Base-by-base conservation (phyloP, 2,113 vertebrate genomes). In the Hemiscyllium ocellatum region DNA sequence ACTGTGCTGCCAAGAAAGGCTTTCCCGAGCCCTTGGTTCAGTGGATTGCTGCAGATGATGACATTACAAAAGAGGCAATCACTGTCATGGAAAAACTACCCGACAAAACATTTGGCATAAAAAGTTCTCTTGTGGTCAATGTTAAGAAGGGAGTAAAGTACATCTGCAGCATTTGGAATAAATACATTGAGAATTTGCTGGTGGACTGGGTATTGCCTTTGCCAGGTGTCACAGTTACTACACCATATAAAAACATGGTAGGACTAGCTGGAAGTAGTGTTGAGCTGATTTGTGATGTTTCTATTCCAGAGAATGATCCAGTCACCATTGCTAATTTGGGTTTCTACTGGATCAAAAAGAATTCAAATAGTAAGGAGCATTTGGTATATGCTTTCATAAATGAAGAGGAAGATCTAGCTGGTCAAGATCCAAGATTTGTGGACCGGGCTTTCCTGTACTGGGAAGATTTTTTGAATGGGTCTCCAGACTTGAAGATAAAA, bases 121-220 rank as follows among this genome's bases (percentile, higher is more conserved):
- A 52, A 72, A 95, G 68, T 95, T 95, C 94, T 72, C 2, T 95
- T 50, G 47, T 72, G 42, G 24, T 95, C 42, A 72, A 13, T 17
- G 94, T 33, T 69, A 70, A 72, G 69, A 95, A 50, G 69, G 94
- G 94, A 52, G 69, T 72, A 72, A 95, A 66, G 47, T 95, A 95
- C 12, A 50, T 50, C 12, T 95, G 94, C 47, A 95, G 94, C 69
- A 72, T 95, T 70, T 95, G 94, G 94, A 95, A 95, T 52, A 72
- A 95, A 26, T 47, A 95, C 69, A 95, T 95, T 52, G 68, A 95
- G 52, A 95, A 95, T 13, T 50, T 95, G n/a, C 19, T 95, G 66
- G 47, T 95, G 37, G 94, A 95, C 26, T 95, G 94, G 94, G 94
- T 95, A 26, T 70, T 95, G 12, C 94, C 94, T 95, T 47, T 95